Conservation (phyloP, 1,140 invertebrate species). For the Orchestia grillus region DNA sequence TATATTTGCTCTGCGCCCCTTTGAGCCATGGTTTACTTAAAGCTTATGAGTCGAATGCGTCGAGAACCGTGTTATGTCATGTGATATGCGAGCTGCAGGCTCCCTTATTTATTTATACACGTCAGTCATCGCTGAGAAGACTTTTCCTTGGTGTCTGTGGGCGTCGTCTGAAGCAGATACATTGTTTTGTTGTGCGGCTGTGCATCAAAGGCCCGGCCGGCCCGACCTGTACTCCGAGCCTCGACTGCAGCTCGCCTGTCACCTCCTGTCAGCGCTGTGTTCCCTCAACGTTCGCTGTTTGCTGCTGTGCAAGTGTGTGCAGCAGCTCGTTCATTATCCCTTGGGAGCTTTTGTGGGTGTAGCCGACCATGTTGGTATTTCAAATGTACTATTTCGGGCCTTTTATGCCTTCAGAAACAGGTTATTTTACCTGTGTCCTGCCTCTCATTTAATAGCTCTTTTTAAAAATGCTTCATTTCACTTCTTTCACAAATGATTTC, state of each 20-base stretch:
- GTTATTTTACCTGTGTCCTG: too few relatives aligned
- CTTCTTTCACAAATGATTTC: too few relatives aligned
- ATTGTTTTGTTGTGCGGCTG: background rate
- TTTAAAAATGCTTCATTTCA: too few relatives aligned
- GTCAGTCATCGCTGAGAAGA: background rate
- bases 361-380: too few relatives aligned
- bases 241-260: background rate
- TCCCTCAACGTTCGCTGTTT: background rate
- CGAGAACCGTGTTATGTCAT: slow-evolving; percentile 10
- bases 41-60: background rate
- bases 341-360: too few relatives aligned
- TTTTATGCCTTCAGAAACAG: too few relatives aligned
- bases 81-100: background rate
- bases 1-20: background rate
- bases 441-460: too few relatives aligned
- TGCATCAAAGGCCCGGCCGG: background rate
- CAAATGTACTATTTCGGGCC: too few relatives aligned
- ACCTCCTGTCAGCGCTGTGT: background rate
- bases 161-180: background rate
- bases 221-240: background rate
- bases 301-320: background rate
- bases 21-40: background rate
- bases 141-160: background rate
- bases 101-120: background rate
- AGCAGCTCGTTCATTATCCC: background rate